Conservation (phyloP, 2,113 vertebrate genomes). For the Paramisgurnus dabryanus region DNA sequence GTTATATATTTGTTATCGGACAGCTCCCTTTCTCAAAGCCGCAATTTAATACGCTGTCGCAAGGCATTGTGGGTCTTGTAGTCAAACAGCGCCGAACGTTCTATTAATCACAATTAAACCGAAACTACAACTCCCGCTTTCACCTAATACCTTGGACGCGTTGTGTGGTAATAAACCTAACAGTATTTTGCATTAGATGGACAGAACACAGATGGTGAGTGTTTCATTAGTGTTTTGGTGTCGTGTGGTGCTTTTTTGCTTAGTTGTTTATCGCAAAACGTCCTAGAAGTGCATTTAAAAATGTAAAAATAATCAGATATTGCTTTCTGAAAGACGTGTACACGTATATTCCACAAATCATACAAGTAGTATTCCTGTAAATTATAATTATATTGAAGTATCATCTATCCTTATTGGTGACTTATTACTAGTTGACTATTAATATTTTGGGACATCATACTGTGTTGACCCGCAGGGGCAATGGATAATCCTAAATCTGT, state of each 20-base stretch:
- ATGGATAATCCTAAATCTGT: slow-evolving; percentile 82
- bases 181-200: neutral
- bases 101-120: no score
- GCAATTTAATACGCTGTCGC: slow-evolving; percentile 41
- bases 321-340: no score
- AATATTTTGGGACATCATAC: no score
- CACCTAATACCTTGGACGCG: slow-evolving; percentile 9
- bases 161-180: neutral
- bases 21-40: slow-evolving; percentile 25
- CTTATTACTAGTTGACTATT: no score
- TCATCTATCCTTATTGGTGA: neutral
- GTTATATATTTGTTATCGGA: neutral
- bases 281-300: neutral
- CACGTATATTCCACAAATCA: no score
- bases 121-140: slow-evolving; percentile 65
- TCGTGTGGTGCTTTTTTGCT: neutral
- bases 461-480: slow-evolving; percentile 10
- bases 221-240: neutral
- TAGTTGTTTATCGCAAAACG: neutral
- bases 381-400: no score
- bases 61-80: slow-evolving; percentile 65
- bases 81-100: neutral
- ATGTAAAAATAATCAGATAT: no score
- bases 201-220: slow-evolving; percentile 16
- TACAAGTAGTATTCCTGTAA: no score